Evolutionary conservation across 2,888 invertebrate genomes (phyloP), one percentile per base, ranked within the genome.

Genomic region (Hyalella azteca): DNA sequence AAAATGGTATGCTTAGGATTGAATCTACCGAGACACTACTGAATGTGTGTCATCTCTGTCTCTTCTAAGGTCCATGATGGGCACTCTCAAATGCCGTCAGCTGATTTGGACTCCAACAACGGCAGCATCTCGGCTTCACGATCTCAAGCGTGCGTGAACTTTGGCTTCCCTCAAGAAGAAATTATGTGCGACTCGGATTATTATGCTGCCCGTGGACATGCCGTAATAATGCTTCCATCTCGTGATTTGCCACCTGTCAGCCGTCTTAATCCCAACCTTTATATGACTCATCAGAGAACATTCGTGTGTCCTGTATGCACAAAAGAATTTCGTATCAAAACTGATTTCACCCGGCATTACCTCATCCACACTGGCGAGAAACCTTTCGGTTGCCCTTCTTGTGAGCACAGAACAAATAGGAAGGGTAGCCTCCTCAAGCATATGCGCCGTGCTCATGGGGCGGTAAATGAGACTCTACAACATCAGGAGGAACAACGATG

Each of bases 321-420:
- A 5, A 36, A 36, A 39, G 66, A 66, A 19, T 66, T 66, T 15
- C 66, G 66, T 36, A 66, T 36, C 26, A 66, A 66, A 39, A 66
- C 66, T 5, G 66, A 66, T 36, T 66, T 66, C 26, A 66, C 66
- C 36, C 66, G 66, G 7, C 66, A 66, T 36, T 66, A 66, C n/a
- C 15, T 66, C 36, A 19, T 66, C 36, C 66, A 66, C 39, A 66
- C 66, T 19, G 66, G 66, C 32, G 66, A 66, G 39, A 66, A 66
- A 39, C 66, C 66, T 7, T 66, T 66, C 29, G 66, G 36, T 2
- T 66, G 66, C 19, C 66, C 36, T 15, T 11, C 36, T 7, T 66
- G 66, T 15, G 66, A 36, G n/a, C 66, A 66, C 66, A 66, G 36
- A 39, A 66, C 66, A 22, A 66, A 66, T 36, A 36, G 66, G 19